phyloP scores from a whole-genome alignment of 2,113 vertebrate species.

The Carassius gibelio region DNA sequence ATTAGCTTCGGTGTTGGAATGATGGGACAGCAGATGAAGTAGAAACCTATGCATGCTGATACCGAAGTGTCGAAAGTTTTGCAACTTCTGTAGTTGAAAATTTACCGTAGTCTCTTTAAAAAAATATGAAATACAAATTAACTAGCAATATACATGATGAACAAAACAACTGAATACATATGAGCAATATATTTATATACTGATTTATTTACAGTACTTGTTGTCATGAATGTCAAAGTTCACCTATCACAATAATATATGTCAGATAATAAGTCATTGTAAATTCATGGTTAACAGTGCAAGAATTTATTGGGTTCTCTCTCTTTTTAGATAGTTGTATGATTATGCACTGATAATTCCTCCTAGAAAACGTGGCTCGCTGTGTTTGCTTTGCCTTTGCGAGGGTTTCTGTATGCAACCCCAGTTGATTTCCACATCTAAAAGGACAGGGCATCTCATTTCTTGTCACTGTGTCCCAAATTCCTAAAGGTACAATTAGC shows the following conservation, averaged over 20 bases:
- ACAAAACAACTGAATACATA: no score
- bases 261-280: neutral
- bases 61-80: neutral
- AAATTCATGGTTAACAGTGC: constrained; percentile 10
- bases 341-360: constrained; percentile 57
- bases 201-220: neutral
- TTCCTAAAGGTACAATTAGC: constrained; percentile 99
- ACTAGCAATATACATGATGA: neutral
- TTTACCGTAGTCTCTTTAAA: neutral
- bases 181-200: neutral
- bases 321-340: constrained; percentile 31
- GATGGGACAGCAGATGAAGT: constrained; percentile 38
- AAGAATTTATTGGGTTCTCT: neutral
- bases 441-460: constrained; percentile 99
- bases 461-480: constrained; percentile 99
- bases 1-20: constrained; percentile 45
- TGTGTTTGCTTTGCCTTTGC: constrained; percentile 77
- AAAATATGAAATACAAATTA: neutral
- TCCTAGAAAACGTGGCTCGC: constrained; percentile 57
- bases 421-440: constrained; percentile 91
- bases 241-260: neutral
- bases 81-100: neutral
- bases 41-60: constrained; percentile 4
- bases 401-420: constrained; percentile 91
- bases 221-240: neutral